Evolutionary conservation across 1,140 invertebrate genomes (phyloP), one percentile per base, ranked within the genome.

Genomic region (Bombyx mori): DNA sequence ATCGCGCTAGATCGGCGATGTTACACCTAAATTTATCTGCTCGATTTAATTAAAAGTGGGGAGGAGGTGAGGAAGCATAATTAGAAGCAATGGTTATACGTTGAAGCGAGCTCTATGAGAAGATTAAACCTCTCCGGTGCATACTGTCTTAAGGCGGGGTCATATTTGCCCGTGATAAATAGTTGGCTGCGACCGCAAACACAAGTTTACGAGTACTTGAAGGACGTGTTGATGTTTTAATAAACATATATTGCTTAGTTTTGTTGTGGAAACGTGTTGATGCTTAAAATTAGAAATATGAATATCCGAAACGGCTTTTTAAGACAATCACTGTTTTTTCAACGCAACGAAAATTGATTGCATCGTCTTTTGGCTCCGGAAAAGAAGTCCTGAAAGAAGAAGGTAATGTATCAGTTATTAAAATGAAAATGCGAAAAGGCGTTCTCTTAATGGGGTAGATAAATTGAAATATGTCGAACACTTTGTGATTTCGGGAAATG

Each of bases 1-100:
- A 51, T 55, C 47, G 57, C 66, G 49, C 22, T 35, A 51, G n/a
- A 49, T 62, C 59, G 52, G 64, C 61, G 63, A 73, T 61, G 67
- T 54, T 68, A 70, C 63, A 65, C 61, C 61, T 55, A 66, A 77
- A 77, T 78, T 78, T 78, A 80, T 77, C 73, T 78, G 54, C 62
- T 61, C 62, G 62, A 75, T 80, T 80, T 80, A 80, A 80, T 80
- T 80, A 80, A 72, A 80, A 72, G 73, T 71, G 66, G 62, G 65
- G 60, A 61, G 59, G 56, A 57, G 73, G 73, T 71, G 66, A 63
- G 65, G 60, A 61, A 58, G 56, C 57, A 71, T 76, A 80, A 80
- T 78, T 74, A 78, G 69, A 73, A 79, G 60, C 66, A 68, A 73
- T 72, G 71, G 65, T 69, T 52, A 54, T 56, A 52, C 56, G 62